These are phyloP conservation scores for Merodon equestris DNA, from an alignment of 2,888 invertebrate species.

Conservation along the genomic window DNA sequence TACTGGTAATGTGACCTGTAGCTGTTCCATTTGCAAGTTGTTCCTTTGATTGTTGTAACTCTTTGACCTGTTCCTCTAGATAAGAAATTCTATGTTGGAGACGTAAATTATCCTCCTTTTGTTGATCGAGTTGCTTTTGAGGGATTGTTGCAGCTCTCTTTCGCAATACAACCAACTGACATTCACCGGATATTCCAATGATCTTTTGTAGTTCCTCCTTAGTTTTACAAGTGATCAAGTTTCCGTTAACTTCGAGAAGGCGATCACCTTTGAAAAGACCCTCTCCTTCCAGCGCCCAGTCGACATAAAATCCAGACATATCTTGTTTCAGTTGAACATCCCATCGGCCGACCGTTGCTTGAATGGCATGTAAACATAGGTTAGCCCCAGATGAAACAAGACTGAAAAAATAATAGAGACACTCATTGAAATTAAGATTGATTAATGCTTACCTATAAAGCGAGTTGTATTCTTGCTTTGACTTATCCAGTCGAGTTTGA, in stretches of 20 bases:
- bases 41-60: constrained; percentile 80
- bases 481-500: constrained; percentile 88
- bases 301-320: constrained; percentile 84
- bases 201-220: constrained; percentile 86
- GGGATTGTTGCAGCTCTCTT: constrained; percentile 75
- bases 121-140: constrained; percentile 77
- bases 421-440: no score
- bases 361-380: constrained; percentile 83
- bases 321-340: constrained; percentile 85
- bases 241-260: constrained; percentile 90
- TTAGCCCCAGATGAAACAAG: constrained; percentile 78
- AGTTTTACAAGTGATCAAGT: constrained; percentile 84
- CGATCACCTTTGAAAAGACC: constrained; percentile 87
- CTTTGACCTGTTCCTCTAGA: constrained; percentile 90
- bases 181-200: constrained; percentile 79
- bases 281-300: constrained; percentile 90
- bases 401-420: constrained; percentile 59
- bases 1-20: constrained; percentile 83
- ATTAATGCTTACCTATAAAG: constrained; percentile 81
- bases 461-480: constrained; percentile 80
- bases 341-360: constrained; percentile 85
- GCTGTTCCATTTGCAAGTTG: constrained; percentile 69
- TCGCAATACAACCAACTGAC: constrained; percentile 77
- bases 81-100: constrained; percentile 93
- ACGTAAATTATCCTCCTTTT: constrained; percentile 88